Conservation (phyloP, 2,113 vertebrate genomes). For the Perccottus glenii region DNA sequence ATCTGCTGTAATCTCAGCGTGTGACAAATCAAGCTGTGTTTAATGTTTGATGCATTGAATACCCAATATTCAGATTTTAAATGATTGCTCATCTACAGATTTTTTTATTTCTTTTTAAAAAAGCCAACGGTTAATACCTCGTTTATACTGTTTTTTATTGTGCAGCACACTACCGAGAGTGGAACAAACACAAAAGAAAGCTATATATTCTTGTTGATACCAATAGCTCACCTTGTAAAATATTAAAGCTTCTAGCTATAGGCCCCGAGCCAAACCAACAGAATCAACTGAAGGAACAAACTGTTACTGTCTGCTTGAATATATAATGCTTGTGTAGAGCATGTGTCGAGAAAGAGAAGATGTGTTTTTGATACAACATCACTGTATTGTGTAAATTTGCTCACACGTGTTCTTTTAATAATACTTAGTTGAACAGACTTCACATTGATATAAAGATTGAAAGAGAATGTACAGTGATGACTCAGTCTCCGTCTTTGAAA, state of each 20-base stretch:
- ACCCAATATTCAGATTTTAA: background rate
- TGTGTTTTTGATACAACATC: background rate
- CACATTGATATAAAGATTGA: background rate
- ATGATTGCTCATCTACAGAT: background rate
- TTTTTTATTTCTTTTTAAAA: too few species aligned
- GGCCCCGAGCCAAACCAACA: slow-evolving; percentile 3
- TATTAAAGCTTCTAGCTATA: background rate
- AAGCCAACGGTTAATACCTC: background rate
- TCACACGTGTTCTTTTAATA: slow-evolving; percentile 26
- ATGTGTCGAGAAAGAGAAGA: background rate
- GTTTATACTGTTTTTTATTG: too few species aligned
- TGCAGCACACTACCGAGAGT: too few species aligned
- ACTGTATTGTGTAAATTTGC: background rate
- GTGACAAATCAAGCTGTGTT: slow-evolving; percentile 3
- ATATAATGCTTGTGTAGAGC: slow-evolving; percentile 1
- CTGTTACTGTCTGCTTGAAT: slow-evolving; percentile 15
- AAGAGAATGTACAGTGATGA: slow-evolving; percentile 34
- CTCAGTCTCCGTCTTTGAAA: slow-evolving; percentile 44
- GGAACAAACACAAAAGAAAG: too few species aligned
- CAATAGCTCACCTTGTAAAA: slow-evolving; percentile 1
- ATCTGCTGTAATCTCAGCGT: slow-evolving; percentile 2
- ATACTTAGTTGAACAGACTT: slow-evolving; percentile 34
- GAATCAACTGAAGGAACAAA: slow-evolving; percentile 20
- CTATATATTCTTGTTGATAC: background rate
- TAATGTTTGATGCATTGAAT: background rate